Conservation (phyloP, 2,113 vertebrate species). For the Microcebus lehilahytsara region DNA sequence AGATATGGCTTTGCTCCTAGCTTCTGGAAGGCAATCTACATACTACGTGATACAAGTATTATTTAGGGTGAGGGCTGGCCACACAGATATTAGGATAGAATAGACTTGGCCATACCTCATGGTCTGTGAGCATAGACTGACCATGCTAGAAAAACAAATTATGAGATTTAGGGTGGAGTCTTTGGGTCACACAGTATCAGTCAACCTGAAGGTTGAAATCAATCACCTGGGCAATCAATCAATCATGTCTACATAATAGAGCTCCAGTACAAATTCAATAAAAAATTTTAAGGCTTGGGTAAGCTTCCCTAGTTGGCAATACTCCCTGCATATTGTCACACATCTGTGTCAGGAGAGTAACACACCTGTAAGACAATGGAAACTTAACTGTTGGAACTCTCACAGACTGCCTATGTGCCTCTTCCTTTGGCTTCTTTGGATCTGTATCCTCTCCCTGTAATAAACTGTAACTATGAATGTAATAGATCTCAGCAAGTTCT, state of each 20-base stretch:
- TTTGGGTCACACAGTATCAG: background rate
- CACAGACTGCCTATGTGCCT: background rate
- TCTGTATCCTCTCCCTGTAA: background rate
- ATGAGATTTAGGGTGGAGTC: background rate
- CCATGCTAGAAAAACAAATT: background rate
- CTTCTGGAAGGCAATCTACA: background rate
- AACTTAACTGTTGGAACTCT: background rate
- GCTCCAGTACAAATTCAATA: background rate
- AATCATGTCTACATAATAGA: background rate
- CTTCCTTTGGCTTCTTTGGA: background rate
- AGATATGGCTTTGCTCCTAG: background rate
- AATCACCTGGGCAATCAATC: background rate
- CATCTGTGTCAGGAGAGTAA: background rate
- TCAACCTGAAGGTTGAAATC: background rate
- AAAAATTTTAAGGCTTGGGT: background rate
- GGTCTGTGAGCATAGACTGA: background rate
- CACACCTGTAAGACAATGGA: background rate
- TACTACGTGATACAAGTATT: background rate
- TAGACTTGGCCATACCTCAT: background rate
- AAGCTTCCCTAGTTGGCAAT: background rate
- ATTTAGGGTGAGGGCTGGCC: background rate
- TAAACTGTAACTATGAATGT: background rate
- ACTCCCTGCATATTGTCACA: background rate
- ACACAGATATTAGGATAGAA: background rate
- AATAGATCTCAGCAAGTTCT: background rate